phyloP scores from a whole-genome alignment of 2,888 invertebrate genomes.

The Athripsodes cinereus region DNA sequence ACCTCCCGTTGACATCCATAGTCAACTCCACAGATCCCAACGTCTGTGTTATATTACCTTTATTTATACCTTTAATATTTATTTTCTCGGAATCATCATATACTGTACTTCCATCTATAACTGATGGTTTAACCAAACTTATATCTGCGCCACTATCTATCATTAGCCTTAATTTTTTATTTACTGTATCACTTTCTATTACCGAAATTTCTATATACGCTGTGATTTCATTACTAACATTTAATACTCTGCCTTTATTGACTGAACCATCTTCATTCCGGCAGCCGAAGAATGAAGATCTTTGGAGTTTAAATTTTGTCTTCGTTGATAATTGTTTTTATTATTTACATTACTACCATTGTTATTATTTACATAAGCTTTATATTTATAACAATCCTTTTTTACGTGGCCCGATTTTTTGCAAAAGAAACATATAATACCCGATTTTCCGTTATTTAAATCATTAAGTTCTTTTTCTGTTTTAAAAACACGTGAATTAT shows the following conservation, averaged over 20 bases:
- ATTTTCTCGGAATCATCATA: neutral
- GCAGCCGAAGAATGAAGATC: neutral
- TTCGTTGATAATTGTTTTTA: neutral
- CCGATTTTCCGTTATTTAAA: neutral
- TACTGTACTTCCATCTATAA: neutral
- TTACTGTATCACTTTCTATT: neutral
- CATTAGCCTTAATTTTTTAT: neutral
- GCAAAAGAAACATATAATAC: neutral
- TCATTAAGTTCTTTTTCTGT: neutral
- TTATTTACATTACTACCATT: no score
- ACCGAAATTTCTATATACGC: conserved; percentile 2
- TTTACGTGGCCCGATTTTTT: neutral
- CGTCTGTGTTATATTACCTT: neutral
- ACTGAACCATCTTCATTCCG: neutral
- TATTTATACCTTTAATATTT: neutral
- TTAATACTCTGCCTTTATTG: neutral
- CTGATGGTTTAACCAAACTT: neutral
- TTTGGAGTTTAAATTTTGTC: neutral
- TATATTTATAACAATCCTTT: neutral
- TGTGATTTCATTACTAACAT: neutral
- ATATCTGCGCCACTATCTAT: conserved; percentile 1
- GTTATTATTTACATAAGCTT: no score
- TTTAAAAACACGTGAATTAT: neutral
- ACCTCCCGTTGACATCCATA: neutral
- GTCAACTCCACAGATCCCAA: neutral